Conservation (phyloP, 1,140 invertebrate genomes). For the Apocrypta bakeri region DNA sequence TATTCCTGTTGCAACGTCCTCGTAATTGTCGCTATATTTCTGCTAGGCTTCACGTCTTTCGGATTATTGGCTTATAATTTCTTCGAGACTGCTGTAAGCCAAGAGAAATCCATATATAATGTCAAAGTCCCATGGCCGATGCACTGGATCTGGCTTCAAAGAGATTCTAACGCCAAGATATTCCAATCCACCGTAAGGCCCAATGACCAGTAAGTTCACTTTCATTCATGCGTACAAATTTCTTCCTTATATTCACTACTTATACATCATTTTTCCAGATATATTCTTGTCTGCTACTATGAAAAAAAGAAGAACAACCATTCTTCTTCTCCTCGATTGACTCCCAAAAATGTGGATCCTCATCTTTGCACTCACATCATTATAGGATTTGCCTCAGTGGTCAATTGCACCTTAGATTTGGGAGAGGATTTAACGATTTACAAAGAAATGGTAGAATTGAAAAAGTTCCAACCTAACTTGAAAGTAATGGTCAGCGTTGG, state of each 20-base stretch:
- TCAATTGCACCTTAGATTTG: slow-evolving; percentile 77
- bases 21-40: slow-evolving; percentile 29
- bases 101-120: slow-evolving; percentile 46
- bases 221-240: neutral
- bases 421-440: slow-evolving; percentile 71
- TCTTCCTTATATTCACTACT: neutral
- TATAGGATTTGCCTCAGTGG: slow-evolving; percentile 81
- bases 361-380: slow-evolving; percentile 89
- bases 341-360: slow-evolving; percentile 78
- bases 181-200: slow-evolving; percentile 40
- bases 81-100: slow-evolving; percentile 35
- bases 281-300: slow-evolving; percentile 79
- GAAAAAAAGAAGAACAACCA: slow-evolving; percentile 67
- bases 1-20: slow-evolving; percentile 43
- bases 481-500: slow-evolving; percentile 87
- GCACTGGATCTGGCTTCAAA: slow-evolving; percentile 43
- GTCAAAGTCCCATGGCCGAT: slow-evolving; percentile 40
- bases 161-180: neutral
- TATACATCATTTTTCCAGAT: slow-evolving; percentile 44
- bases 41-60: slow-evolving; percentile 35
- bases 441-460: slow-evolving; percentile 76
- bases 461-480: slow-evolving; percentile 79
- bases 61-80: slow-evolving; percentile 41
- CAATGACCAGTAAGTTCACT: slow-evolving; percentile 30
- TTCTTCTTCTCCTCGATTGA: slow-evolving; percentile 69